Conservation (phyloP, 2,113 vertebrate species). For the Collichthys lucidus region DNA sequence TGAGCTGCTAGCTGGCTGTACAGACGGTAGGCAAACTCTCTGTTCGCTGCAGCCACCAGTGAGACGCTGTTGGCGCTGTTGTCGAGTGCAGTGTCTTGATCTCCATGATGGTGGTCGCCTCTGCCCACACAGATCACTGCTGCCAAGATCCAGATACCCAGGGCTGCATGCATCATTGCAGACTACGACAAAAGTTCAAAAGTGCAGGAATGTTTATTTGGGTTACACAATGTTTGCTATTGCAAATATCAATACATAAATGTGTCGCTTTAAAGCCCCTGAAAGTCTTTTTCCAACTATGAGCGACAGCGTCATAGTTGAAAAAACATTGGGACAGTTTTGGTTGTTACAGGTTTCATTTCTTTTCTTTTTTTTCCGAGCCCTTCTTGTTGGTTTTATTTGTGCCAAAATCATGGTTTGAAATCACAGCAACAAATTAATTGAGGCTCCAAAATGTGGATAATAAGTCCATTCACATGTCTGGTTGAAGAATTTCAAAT, state of each 20-base stretch:
- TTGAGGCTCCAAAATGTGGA: neutral
- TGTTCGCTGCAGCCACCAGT: constrained; percentile 71
- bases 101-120: constrained; percentile 14
- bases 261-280: neutral
- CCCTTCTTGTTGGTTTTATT: neutral
- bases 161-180: constrained; percentile 56
- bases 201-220: constrained; percentile 14
- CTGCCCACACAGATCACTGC: constrained; percentile 58
- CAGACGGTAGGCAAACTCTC: constrained; percentile 80
- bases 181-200: constrained; percentile 52
- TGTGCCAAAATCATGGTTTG: neutral
- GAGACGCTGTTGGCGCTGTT: constrained; percentile 14
- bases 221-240: constrained; percentile 44
- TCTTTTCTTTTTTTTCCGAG: neutral
- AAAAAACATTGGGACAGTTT: neutral
- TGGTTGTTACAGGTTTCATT: neutral
- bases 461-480: neutral
- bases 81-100: constrained; percentile 35
- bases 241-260: neutral
- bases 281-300: neutral
- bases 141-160: constrained; percentile 67
- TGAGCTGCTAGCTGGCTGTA: constrained; percentile 77
- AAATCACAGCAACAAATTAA: neutral
- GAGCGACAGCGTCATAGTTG: no score
- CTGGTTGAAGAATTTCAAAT: neutral